Evolutionary conservation across 2,113 vertebrate genomes (phyloP).

Genomic region (Marcusenius ussheri): DNA sequence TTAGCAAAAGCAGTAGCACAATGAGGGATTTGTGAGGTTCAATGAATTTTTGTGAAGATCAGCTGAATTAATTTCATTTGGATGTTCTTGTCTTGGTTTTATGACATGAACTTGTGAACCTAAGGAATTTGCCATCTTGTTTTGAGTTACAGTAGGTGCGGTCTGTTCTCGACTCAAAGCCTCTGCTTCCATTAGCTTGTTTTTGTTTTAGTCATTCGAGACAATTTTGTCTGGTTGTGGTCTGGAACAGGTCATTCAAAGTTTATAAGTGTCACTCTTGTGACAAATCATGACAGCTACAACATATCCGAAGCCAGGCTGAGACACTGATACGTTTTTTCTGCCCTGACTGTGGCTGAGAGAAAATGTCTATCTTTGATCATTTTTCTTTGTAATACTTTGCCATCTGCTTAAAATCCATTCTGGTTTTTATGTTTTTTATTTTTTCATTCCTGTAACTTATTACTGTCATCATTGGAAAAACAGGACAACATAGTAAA

Average conservation of each 20-base stretch:
- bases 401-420: neutral
- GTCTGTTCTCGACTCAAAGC: neutral
- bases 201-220: constrained; percentile 10
- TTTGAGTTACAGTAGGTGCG: neutral
- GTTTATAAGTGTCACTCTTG: neutral
- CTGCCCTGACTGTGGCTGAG: neutral
- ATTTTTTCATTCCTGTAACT: neutral
- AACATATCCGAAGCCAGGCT: constrained; percentile 4
- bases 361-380: neutral
- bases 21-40: neutral
- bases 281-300: constrained; percentile 10
- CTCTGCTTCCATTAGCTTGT: constrained; percentile 15
- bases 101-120: neutral
- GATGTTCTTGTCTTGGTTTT: neutral
- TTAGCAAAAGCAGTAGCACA: neutral
- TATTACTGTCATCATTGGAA: neutral
- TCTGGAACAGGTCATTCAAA: constrained; percentile 4
- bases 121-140: neutral
- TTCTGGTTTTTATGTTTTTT: neutral
- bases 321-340: neutral
- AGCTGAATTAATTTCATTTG: neutral
- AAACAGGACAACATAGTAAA: neutral
- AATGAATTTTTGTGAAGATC: neutral
- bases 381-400: constrained; percentile 4
- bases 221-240: neutral